Percentiles rank a stretch among this genome's conserved stretches.
Evolutionary conservation across 2,113 vertebrate species (phyloP).

Genomic region (Xenopus tropicalis): DNA sequence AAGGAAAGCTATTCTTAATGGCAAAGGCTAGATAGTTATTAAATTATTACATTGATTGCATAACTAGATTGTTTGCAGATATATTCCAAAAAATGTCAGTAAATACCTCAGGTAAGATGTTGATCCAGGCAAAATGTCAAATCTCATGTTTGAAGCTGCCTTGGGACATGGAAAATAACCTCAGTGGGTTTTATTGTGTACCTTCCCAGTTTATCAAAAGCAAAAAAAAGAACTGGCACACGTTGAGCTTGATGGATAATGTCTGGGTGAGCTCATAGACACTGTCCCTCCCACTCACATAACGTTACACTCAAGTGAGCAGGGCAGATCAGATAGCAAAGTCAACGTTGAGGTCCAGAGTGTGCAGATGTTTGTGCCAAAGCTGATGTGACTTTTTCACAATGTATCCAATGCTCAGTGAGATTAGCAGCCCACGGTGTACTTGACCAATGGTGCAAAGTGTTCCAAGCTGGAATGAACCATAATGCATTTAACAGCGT

Average conservation of each 20-base stretch:
- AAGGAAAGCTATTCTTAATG: too few species aligned
- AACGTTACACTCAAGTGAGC: neutral
- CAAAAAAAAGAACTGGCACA: conserved; percentile 1
- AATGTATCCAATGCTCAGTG: neutral
- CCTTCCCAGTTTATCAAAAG: neutral
- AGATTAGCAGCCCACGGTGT: neutral
- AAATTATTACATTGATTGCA: too few species aligned
- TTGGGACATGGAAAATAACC: neutral
- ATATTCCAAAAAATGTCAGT: too few species aligned
- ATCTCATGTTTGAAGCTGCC: neutral
- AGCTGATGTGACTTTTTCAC: conserved; percentile 1
- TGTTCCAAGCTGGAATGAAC: neutral
- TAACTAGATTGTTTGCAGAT: too few species aligned
- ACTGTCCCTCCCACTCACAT: neutral
- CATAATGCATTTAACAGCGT: conserved; percentile 2
- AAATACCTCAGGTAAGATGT: neutral
- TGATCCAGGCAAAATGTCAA: neutral
- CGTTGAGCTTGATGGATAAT: neutral
- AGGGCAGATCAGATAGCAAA: neutral
- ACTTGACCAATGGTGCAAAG: neutral
- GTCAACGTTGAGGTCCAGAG: neutral
- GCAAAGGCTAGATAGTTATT: too few species aligned
- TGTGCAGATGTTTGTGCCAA: neutral
- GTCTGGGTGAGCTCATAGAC: neutral
- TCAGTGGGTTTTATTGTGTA: neutral